Evolutionary conservation across 2,113 vertebrate genomes (phyloP).

Genomic region (Chiloscyllium plagiosum): DNA sequence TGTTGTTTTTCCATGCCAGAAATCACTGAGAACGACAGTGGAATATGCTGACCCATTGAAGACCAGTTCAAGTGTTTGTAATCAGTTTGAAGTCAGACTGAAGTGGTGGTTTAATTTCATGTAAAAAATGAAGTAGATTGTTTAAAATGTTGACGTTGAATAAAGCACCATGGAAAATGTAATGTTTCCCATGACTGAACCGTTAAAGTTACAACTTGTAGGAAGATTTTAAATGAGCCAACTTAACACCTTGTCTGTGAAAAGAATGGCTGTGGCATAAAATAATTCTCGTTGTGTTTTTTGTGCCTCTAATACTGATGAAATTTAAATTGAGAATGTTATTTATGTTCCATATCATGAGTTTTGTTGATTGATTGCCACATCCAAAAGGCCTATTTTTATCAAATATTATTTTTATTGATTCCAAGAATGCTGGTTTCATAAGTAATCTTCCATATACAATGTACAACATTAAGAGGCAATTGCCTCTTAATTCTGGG

Average conservation of each 20-base stretch:
- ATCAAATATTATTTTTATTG: neutral
- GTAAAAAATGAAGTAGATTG: neutral
- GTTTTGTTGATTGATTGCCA: neutral
- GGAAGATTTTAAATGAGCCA: neutral
- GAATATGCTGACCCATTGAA: neutral
- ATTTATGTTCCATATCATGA: neutral
- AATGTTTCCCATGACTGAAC: neutral
- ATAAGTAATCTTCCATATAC: neutral
- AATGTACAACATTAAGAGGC: neutral
- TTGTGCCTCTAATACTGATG: neutral
- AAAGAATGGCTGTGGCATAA: neutral
- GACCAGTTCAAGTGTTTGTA: neutral
- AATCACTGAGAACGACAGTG: neutral
- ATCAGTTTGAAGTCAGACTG: neutral
- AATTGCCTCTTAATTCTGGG: neutral
- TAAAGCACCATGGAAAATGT: neutral
- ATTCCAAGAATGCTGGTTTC: neutral
- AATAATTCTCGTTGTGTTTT: neutral
- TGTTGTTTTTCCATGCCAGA: neutral
- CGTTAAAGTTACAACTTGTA: neutral
- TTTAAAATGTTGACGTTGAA: neutral
- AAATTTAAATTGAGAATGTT: neutral
- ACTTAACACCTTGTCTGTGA: neutral
- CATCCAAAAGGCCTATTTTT: neutral
- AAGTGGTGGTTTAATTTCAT: neutral